Percentiles rank a stretch among this genome's conserved stretches.
Evolutionary conservation across 2,888 invertebrate species (phyloP).

Genomic region (Noctuana brunneofusca): DNA sequence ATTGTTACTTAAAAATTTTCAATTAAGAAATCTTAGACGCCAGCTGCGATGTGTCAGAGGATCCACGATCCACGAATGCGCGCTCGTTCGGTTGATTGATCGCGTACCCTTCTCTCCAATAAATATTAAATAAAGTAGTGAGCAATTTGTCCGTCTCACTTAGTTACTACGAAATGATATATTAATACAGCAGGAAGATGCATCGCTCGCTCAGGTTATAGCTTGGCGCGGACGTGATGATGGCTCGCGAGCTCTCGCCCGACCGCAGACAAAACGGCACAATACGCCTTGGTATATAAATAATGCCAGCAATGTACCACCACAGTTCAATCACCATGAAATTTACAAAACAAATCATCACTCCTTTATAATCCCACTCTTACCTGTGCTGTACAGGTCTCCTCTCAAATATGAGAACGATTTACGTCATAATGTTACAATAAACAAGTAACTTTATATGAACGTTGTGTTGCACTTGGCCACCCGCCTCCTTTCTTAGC

Average conservation of each 20-base stretch:
- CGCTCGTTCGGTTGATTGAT: slow-evolving; percentile 63
- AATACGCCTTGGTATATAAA: slow-evolving; percentile 6
- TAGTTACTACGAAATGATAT: slow-evolving; percentile 73
- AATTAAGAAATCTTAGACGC: slow-evolving; percentile 29
- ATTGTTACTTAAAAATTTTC: slow-evolving; percentile 16
- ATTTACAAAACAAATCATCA: no score
- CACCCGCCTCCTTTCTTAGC: slow-evolving; percentile 34
- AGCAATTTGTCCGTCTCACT: slow-evolving; percentile 73
- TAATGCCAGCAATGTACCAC: slow-evolving; percentile 7
- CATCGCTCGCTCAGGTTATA: slow-evolving; percentile 50
- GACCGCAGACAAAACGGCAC: slow-evolving; percentile 16
- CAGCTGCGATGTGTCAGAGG: slow-evolving; percentile 27
- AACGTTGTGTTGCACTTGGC: slow-evolving; percentile 24
- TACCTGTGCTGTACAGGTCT: no score
- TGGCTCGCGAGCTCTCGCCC: slow-evolving; percentile 33
- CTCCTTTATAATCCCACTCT: no score
- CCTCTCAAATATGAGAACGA: no score
- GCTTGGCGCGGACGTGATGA: slow-evolving; percentile 49
- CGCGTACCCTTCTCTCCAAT: slow-evolving; percentile 67
- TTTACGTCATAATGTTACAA: no score
- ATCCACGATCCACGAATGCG: slow-evolving; percentile 33
- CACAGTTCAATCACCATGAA: no score
- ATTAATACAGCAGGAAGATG: slow-evolving; percentile 60
- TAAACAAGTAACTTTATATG: neutral
- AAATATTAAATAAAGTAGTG: slow-evolving; percentile 75